phyloP scores from a whole-genome alignment of 2,797 vertebrate genomes.

The Acanthurus tractus region DNA sequence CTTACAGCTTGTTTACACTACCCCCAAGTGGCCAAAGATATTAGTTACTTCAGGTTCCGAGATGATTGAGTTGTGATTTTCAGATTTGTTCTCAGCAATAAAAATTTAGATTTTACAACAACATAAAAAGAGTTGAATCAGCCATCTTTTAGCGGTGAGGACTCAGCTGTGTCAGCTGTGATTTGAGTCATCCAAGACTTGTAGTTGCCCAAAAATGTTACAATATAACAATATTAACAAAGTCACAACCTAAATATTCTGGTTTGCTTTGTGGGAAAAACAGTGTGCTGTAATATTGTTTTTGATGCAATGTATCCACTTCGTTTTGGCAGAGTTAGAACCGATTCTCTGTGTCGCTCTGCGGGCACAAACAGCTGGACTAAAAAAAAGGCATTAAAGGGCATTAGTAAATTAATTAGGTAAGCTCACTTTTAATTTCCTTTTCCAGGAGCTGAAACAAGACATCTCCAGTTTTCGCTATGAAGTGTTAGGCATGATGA shows the following conservation, averaged over 20 bases:
- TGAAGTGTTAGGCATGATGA: slow-evolving; percentile 96
- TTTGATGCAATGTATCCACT: slow-evolving; percentile 3
- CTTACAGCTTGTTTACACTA: neutral
- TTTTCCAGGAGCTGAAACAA: slow-evolving; percentile 94
- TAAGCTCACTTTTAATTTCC: slow-evolving; percentile 19
- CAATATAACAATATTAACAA: neutral
- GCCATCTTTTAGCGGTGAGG: neutral
- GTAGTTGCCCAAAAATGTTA: neutral
- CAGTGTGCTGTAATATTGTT: neutral
- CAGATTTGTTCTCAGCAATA: neutral
- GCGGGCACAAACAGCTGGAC: neutral
- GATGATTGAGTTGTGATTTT: neutral
- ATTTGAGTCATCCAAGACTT: neutral
- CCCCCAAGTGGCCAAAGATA: neutral
- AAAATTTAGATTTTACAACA: too few relatives aligned
- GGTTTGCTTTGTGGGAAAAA: neutral
- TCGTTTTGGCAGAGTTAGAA: slow-evolving; percentile 10
- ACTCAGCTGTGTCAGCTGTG: neutral
- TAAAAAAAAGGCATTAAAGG: slow-evolving; percentile 15
- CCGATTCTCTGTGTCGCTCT: neutral
- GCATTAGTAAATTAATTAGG: neutral
- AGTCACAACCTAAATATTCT: neutral
- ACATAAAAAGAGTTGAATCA: too few relatives aligned
- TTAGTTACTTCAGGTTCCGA: neutral
- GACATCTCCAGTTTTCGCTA: slow-evolving; percentile 99